These are phyloP conservation scores for Monochamus saltuarius DNA, from an alignment of 1,140 invertebrate genomes.

Conservation along the genomic window DNA sequence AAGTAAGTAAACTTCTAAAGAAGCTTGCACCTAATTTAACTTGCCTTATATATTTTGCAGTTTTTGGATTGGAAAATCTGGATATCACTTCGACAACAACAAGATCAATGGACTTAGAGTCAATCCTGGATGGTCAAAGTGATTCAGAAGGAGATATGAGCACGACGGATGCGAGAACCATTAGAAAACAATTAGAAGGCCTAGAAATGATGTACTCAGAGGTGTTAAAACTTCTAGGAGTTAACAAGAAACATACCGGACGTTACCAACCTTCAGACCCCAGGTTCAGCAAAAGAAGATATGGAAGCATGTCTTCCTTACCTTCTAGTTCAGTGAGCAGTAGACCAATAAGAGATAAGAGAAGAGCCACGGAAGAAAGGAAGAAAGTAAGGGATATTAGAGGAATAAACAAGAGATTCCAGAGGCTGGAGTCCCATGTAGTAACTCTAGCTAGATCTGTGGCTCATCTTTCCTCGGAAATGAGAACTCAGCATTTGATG, in stretches of 20 bases:
- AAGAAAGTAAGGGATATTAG: constrained; percentile 77
- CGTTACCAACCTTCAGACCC: constrained; percentile 63
- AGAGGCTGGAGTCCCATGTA: constrained; percentile 87
- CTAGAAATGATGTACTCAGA: constrained; percentile 82
- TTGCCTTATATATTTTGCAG: constrained; percentile 52
- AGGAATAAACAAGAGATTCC: constrained; percentile 85
- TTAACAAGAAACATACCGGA: constrained; percentile 58
- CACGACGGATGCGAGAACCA: constrained; percentile 74
- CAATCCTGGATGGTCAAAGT: constrained; percentile 69
- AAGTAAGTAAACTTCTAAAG: constrained; percentile 37
- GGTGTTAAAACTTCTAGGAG: constrained; percentile 75
- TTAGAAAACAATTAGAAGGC: constrained; percentile 80
- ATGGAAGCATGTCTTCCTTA: constrained; percentile 80
- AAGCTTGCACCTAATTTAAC: not conserved
- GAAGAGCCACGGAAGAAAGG: constrained; percentile 62
- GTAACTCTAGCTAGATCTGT: constrained; percentile 88
- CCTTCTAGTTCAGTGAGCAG: constrained; percentile 78
- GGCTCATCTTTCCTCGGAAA: constrained; percentile 90
- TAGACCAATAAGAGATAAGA: constrained; percentile 66
- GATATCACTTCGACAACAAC: constrained; percentile 78
- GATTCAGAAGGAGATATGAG: constrained; percentile 74
- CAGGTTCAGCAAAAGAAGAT: constrained; percentile 61
- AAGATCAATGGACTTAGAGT: constrained; percentile 75
- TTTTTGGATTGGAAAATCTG: constrained; percentile 70
- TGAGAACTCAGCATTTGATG: constrained; percentile 86